A percentile compares a stretch with the other conserved stretches of the same genome.
phyloP scores from a whole-genome alignment of 2,797 vertebrate genomes.

The Crocidura indochinensis region DNA sequence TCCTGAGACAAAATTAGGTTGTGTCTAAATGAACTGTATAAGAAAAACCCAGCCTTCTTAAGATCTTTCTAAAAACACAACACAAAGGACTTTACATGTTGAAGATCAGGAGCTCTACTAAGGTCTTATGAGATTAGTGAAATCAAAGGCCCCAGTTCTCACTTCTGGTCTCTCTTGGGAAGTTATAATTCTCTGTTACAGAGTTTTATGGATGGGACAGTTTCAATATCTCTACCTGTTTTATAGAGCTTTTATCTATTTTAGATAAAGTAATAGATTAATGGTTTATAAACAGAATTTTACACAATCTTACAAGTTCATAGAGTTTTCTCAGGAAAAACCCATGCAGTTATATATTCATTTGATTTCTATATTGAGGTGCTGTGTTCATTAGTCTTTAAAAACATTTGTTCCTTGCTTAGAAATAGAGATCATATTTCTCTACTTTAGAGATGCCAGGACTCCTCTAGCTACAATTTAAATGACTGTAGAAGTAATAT shows the following conservation, averaged over 20 bases:
- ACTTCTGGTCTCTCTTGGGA: background rate
- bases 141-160: background rate
- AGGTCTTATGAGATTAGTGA: background rate
- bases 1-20: background rate
- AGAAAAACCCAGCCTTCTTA: background rate
- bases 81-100: background rate
- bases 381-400: conserved; percentile 1
- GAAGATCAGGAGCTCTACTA: background rate
- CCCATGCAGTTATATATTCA: background rate
- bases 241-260: background rate
- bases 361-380: background rate
- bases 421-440: background rate
- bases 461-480: background rate
- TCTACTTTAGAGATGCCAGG: background rate
- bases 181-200: background rate
- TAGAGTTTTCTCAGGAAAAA: background rate
- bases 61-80: background rate
- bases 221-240: background rate
- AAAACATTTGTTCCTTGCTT: background rate
- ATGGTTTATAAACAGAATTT: conserved; percentile 23
- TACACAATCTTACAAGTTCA: background rate
- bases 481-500: background rate
- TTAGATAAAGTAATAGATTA: background rate
- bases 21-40: background rate
- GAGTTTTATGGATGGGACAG: background rate